Conservation (phyloP, 2,113 vertebrate species). For the Herpailurus yagouaroundi region DNA sequence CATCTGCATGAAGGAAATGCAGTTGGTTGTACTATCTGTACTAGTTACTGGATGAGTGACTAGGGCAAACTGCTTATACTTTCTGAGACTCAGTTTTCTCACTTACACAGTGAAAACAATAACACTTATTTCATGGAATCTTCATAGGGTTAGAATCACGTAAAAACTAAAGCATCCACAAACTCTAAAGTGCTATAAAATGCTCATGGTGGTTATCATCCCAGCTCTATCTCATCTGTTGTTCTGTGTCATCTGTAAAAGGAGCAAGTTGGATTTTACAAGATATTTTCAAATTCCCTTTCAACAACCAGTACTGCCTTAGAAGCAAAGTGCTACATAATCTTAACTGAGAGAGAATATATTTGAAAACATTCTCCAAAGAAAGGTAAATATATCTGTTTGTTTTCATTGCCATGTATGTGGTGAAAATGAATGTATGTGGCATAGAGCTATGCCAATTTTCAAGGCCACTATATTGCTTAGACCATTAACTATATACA, state of each 20-base stretch:
- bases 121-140: not conserved
- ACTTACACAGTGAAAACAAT: not conserved
- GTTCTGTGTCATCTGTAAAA: not conserved
- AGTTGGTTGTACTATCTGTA: no score
- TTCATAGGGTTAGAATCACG: not conserved
- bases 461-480: not conserved
- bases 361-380: slow-evolving; percentile 22
- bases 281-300: not conserved
- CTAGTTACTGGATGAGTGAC: not conserved
- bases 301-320: not conserved
- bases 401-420: not conserved
- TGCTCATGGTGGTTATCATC: not conserved
- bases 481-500: not conserved
- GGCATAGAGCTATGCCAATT: not conserved
- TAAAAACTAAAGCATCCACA: not conserved
- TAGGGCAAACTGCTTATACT: not conserved
- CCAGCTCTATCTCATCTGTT: not conserved
- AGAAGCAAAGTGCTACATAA: not conserved
- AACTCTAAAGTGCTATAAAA: not conserved
- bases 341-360: not conserved
- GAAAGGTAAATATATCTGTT: not conserved
- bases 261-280: not conserved
- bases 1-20: rapidly evolving
- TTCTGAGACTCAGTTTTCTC: not conserved
- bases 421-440: not conserved